Conservation (phyloP, 1,140 invertebrate genomes). For the Drosophila ohnishii region DNA sequence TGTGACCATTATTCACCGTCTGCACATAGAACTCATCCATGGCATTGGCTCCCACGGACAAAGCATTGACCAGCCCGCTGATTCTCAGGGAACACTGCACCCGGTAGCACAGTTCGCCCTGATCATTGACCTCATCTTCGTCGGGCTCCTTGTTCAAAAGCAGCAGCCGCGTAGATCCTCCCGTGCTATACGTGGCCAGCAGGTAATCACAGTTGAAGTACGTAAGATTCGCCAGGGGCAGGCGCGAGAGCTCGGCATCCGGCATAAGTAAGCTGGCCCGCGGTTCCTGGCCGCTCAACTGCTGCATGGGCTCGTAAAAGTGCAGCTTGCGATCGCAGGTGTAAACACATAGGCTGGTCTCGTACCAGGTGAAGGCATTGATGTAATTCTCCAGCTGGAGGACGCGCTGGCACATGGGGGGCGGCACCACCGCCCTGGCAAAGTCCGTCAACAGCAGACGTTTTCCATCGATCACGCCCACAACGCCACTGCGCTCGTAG, state of each 20-base stretch:
- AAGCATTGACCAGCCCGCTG: constrained; percentile 47
- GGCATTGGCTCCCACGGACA: constrained; percentile 22
- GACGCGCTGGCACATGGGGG: constrained; percentile 90
- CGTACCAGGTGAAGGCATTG: constrained; percentile 83
- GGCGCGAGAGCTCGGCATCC: constrained; percentile 13
- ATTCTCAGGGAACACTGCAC: constrained; percentile 28
- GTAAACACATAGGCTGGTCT: constrained; percentile 47
- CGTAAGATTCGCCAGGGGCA: constrained; percentile 51
- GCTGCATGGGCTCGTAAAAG: constrained; percentile 33
- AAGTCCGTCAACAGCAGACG: constrained; percentile 90
- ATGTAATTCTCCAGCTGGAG: constrained; percentile 85
- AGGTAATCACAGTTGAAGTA: constrained; percentile 27
- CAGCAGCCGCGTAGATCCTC: constrained; percentile 31
- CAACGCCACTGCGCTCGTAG: constrained; percentile 82
- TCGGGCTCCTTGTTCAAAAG: constrained; percentile 20
- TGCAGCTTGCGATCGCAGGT: constrained; percentile 38
- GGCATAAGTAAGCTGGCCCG: neutral
- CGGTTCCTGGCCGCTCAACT: constrained; percentile 2
- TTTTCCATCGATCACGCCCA: constrained; percentile 91
- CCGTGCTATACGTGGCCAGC: constrained; percentile 48
- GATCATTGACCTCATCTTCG: constrained; percentile 27
- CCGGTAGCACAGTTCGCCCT: constrained; percentile 9
- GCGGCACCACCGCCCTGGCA: constrained; percentile 89
- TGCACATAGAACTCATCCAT: constrained; percentile 48
- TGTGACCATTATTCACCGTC: constrained; percentile 38